Conservation (phyloP, 1,140 invertebrate genomes). For the Saxidomus purpurata region DNA sequence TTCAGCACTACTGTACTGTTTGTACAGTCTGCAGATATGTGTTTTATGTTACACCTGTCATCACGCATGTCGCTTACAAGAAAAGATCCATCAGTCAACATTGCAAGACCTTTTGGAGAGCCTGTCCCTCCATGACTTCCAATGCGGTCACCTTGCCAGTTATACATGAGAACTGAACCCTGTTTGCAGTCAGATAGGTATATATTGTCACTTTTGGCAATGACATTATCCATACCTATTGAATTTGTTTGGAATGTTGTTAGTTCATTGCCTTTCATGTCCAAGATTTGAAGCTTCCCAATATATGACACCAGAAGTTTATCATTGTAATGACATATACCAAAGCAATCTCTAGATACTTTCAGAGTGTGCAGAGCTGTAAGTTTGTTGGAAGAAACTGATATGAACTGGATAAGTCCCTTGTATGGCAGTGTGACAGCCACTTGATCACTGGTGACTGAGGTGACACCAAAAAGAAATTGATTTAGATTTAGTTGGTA, state of each 20-base stretch:
- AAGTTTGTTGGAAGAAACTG: neutral
- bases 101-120: neutral
- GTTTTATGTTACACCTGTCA: neutral
- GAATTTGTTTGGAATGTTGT: neutral
- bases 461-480: neutral
- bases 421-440: constrained; percentile 7
- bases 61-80: neutral
- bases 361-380: neutral
- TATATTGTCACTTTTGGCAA: neutral
- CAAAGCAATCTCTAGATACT: neutral
- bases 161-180: neutral
- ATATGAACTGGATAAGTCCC: neutral
- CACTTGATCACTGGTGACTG: neutral
- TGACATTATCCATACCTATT: neutral
- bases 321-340: neutral
- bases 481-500: neutral
- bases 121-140: neutral
- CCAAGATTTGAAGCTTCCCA: neutral
- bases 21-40: neutral
- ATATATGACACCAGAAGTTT: neutral
- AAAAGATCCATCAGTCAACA: neutral
- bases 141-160: neutral
- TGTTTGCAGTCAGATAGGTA: neutral
- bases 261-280: neutral
- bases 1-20: neutral